A percentile compares a stretch with the other conserved stretches of the same genome.
These are phyloP conservation scores for Prionace glauca DNA, from an alignment of 2,797 vertebrate genomes.

Conservation along the genomic window DNA sequence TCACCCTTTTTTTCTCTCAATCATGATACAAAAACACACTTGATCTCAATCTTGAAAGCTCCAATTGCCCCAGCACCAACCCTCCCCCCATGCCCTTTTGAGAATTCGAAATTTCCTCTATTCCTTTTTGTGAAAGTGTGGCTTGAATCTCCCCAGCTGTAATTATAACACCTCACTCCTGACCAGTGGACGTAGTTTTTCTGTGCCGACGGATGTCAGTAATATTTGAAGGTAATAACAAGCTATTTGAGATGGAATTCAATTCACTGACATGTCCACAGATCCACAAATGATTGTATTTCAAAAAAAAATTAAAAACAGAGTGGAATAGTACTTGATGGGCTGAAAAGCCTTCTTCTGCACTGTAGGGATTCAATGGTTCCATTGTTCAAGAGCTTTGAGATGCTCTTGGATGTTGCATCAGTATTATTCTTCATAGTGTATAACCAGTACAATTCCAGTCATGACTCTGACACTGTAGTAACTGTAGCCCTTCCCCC, in stretches of 20 bases:
- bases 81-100: background rate
- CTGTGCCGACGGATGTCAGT: background rate
- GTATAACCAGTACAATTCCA: background rate
- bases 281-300: background rate
- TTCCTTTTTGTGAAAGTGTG: background rate
- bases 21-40: no score
- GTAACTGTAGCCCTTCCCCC: background rate
- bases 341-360: no score
- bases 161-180: background rate
- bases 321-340: background rate
- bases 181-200: background rate
- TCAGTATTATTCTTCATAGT: background rate
- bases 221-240: background rate
- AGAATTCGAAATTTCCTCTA: background rate
- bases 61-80: background rate
- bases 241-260: background rate
- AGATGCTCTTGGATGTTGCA: background rate
- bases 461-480: background rate
- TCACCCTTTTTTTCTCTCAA: background rate
- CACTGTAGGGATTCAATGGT: no score
- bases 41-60: background rate
- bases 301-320: background rate
- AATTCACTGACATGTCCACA: background rate
- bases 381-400: background rate
- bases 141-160: background rate